These are phyloP conservation scores for Ictalurus punctatus DNA, from an alignment of 2,113 vertebrate species.

Conservation along the genomic window DNA sequence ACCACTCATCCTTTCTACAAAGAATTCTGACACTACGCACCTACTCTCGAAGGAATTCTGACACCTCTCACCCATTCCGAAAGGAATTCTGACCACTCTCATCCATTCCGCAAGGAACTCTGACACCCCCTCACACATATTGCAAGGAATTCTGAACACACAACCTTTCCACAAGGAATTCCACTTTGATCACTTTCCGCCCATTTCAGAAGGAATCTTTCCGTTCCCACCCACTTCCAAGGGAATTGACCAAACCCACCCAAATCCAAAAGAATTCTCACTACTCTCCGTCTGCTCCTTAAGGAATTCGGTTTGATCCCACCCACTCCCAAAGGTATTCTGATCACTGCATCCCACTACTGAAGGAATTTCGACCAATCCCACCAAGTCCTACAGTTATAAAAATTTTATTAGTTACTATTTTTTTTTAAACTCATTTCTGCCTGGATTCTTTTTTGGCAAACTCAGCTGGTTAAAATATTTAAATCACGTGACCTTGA, in stretches of 20 bases:
- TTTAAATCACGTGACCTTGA: neutral
- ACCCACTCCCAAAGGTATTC: neutral
- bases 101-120: neutral
- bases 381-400: neutral
- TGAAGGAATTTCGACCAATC: neutral
- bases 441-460: neutral
- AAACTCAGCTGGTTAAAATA: neutral
- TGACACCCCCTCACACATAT: neutral
- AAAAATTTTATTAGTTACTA: no score
- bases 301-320: neutral
- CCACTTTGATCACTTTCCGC: neutral
- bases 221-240: neutral
- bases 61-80: neutral
- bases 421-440: no score
- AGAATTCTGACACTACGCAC: no score
- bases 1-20: neutral
- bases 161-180: neutral
- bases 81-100: neutral
- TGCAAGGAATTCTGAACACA: neutral
- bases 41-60: neutral
- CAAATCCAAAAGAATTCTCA: neutral
- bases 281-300: neutral
- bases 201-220: neutral
- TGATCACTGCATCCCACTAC: neutral
- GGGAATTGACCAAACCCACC: neutral